Conservation (phyloP, 2,797 vertebrate genomes). For the Ispidina picta region DNA sequence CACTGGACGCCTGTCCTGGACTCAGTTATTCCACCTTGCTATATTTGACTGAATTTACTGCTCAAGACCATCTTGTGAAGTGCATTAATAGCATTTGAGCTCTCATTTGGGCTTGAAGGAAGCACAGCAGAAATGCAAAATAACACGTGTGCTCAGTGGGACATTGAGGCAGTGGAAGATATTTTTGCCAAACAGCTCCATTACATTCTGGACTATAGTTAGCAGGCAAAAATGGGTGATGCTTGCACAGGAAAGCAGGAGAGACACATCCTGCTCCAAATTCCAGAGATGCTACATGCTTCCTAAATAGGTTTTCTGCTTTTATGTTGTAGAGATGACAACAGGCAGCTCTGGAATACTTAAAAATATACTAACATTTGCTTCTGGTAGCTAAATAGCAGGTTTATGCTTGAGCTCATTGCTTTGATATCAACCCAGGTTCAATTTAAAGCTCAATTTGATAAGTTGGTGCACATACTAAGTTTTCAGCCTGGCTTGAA, state of each 20-base stretch:
- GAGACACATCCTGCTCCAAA: background rate
- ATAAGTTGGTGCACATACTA: background rate
- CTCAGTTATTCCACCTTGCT: slow-evolving; percentile 2
- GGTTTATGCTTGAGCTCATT: background rate
- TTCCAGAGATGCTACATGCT: background rate
- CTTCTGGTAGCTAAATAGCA: background rate
- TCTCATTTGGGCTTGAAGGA: slow-evolving; percentile 1
- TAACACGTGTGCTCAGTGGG: slow-evolving; percentile 8
- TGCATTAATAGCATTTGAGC: background rate
- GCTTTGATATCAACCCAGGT: background rate
- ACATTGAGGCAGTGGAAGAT: slow-evolving; percentile 40
- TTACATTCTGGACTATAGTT: slow-evolving; percentile 80
- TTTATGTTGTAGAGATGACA: background rate
- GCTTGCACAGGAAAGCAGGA: slow-evolving; percentile 13
- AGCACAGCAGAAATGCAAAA: background rate
- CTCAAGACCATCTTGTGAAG: background rate
- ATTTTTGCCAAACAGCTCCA: slow-evolving; percentile 60
- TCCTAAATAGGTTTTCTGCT: slow-evolving; percentile 20
- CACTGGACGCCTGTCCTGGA: background rate
- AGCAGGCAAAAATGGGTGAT: slow-evolving; percentile 61
- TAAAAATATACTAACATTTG: slow-evolving; percentile 3
- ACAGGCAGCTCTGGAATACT: slow-evolving; percentile 10
- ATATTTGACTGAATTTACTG: slow-evolving; percentile 33
- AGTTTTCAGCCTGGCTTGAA: background rate
- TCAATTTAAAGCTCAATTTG: background rate